A percentile compares a stretch with the other conserved stretches of the same genome.
Conservation (phyloP, 2,113 vertebrate genomes). For the Notothenia coriiceps region DNA sequence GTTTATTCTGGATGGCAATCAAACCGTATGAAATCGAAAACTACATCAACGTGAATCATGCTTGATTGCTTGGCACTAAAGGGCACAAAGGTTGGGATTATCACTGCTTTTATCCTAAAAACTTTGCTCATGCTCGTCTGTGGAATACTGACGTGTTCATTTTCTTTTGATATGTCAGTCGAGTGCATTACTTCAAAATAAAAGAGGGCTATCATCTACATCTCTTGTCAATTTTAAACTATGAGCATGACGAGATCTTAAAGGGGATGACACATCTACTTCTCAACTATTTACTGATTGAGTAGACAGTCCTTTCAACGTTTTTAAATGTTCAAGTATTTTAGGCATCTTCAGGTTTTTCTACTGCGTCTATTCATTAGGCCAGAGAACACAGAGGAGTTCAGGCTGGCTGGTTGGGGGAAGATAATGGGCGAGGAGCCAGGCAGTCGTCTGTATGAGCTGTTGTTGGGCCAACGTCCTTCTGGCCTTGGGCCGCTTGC, state of each 20-base stretch:
- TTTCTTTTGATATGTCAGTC: not conserved
- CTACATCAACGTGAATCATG: slow-evolving; percentile 55
- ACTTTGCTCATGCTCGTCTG: not conserved
- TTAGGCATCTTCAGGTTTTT: slow-evolving; percentile 60
- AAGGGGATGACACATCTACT: not conserved
- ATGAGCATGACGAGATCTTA: slow-evolving; percentile 1
- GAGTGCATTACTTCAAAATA: slow-evolving; percentile 5
- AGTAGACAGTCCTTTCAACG: not conserved
- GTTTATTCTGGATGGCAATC: slow-evolving; percentile 52
- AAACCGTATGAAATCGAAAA: slow-evolving; percentile 56
- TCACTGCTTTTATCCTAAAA: slow-evolving; percentile 19
- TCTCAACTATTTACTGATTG: not conserved
- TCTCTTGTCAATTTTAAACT: not conserved
- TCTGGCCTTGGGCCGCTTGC: slow-evolving; percentile 73
- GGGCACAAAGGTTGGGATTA: slow-evolving; percentile 17
- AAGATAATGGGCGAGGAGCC: slow-evolving; percentile 68
- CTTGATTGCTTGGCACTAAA: slow-evolving; percentile 41
- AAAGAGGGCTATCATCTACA: slow-evolving; percentile 16
- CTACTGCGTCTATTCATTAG: slow-evolving; percentile 69
- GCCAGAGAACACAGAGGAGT: slow-evolving; percentile 65
- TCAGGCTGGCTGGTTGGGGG: slow-evolving; percentile 60
- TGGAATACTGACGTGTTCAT: slow-evolving; percentile 10
- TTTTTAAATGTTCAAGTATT: not conserved
- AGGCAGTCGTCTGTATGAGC: slow-evolving; percentile 71
- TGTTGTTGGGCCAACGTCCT: slow-evolving; percentile 75